A percentile compares a stretch with the other conserved stretches of the same genome.
Evolutionary conservation across 1,140 invertebrate species (phyloP).

Genomic region (Drosophila prosaltans): DNA sequence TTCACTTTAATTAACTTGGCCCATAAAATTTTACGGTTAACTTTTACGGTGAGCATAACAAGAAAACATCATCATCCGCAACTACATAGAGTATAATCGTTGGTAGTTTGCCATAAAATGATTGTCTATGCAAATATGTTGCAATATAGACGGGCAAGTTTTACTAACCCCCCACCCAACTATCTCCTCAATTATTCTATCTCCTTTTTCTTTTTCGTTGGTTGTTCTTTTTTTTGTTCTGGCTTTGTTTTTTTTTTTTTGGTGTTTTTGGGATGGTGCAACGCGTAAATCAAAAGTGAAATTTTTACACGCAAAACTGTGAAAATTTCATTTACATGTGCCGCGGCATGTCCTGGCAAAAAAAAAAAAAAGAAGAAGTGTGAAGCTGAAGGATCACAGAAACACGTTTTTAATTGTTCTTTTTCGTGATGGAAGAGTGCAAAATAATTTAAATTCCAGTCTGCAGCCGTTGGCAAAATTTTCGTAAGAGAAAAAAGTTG

Average conservation of each 20-base stretch:
- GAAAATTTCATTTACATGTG: constrained; percentile 73
- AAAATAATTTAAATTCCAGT: constrained; percentile 54
- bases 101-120: constrained; percentile 57
- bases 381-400: constrained; percentile 33
- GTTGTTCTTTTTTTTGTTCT: no score
- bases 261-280: constrained; percentile 14
- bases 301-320: constrained; percentile 78
- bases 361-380: constrained; percentile 12
- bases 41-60: constrained; percentile 43
- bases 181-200: constrained; percentile 32
- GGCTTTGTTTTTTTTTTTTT: constrained; percentile 2
- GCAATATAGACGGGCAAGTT: constrained; percentile 47
- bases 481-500: background rate
- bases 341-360: constrained; percentile 37
- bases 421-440: constrained; percentile 37
- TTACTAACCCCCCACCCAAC: background rate
- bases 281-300: constrained; percentile 75
- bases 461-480: constrained; percentile 22
- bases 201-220: constrained; percentile 20
- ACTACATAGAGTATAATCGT: constrained; percentile 61
- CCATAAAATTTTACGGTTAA: constrained; percentile 75
- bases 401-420: constrained; percentile 77
- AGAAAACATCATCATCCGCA: constrained; percentile 70
- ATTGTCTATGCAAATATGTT: constrained; percentile 78
- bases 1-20: constrained; percentile 73